Evolutionary conservation across 2,888 invertebrate genomes (phyloP).

Genomic region (Himalopsyche tibetana): DNA sequence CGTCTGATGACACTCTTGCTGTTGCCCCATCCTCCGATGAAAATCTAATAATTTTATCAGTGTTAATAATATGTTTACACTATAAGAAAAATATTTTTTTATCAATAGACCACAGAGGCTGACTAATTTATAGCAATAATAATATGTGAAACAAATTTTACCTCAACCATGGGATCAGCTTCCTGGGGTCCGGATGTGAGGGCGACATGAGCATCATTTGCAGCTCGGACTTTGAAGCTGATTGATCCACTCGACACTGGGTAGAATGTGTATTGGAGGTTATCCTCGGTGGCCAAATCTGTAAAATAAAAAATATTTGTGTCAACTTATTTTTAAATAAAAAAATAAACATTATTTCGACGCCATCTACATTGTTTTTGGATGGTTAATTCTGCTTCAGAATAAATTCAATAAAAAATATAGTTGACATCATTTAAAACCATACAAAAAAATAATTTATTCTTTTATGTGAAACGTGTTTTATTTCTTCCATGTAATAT

Average conservation of each 20-base stretch:
- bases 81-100: no score
- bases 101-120: no score
- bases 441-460: no score
- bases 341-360: no score
- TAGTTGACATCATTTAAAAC: no score
- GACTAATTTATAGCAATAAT: no score
- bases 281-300: conserved; percentile 89
- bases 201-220: conserved; percentile 91
- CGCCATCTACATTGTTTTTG: no score
- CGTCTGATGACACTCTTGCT: conserved; percentile 88
- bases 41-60: conserved; percentile 75
- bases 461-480: no score
- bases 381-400: no score
- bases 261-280: conserved; percentile 88
- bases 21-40: conserved; percentile 94
- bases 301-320: conserved; percentile 69
- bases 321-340: background rate
- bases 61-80: no score
- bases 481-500: no score
- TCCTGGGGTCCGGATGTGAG: conserved; percentile 84
- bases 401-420: no score
- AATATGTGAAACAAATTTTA: conserved; percentile 67
- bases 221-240: conserved; percentile 86
- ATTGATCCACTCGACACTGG: conserved; percentile 83
- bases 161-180: conserved; percentile 88